These are phyloP conservation scores for Antennarius maculatus DNA, from an alignment of 2,797 vertebrate species.

Conservation along the genomic window DNA sequence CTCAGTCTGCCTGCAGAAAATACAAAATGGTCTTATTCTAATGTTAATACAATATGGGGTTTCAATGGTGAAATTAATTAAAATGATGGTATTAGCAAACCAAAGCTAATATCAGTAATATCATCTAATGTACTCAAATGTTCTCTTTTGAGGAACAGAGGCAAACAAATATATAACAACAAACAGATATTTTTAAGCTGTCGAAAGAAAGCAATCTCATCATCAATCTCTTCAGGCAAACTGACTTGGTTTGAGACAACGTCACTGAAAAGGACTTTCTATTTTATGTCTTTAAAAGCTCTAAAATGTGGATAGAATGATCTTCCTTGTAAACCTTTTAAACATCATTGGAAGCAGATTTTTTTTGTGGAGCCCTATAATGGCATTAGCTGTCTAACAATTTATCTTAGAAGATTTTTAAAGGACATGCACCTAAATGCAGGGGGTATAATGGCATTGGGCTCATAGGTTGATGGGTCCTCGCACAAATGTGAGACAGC, in stretches of 20 bases:
- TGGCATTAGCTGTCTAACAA: conserved; percentile 29
- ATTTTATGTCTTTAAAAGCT: conserved; percentile 37
- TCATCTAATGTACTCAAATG: conserved; percentile 10
- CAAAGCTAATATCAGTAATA: background rate
- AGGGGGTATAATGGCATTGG: conserved; percentile 40
- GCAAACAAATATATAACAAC: background rate
- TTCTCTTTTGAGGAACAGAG: conserved; percentile 14
- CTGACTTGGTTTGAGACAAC: conserved; percentile 19
- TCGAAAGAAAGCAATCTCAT: background rate
- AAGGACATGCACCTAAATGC: conserved; percentile 28
- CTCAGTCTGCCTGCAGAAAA: conserved; percentile 36
- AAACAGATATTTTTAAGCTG: background rate
- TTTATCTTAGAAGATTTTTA: conserved; percentile 45
- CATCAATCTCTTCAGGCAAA: conserved; percentile 31
- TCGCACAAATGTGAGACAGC: conserved; percentile 56
- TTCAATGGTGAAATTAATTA: conserved; percentile 23
- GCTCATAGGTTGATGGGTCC: conserved; percentile 52
- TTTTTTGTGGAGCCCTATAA: conserved; percentile 26
- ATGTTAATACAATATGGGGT: conserved; percentile 25
- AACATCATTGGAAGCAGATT: conserved; percentile 25
- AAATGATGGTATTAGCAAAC: background rate
- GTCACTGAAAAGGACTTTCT: conserved; percentile 7
- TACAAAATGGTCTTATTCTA: conserved; percentile 41
- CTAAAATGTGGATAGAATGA: conserved; percentile 19
- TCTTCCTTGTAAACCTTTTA: conserved; percentile 33